Base-by-base conservation (phyloP, 2,797 vertebrate species). In the Myripristis jacobus region DNA sequence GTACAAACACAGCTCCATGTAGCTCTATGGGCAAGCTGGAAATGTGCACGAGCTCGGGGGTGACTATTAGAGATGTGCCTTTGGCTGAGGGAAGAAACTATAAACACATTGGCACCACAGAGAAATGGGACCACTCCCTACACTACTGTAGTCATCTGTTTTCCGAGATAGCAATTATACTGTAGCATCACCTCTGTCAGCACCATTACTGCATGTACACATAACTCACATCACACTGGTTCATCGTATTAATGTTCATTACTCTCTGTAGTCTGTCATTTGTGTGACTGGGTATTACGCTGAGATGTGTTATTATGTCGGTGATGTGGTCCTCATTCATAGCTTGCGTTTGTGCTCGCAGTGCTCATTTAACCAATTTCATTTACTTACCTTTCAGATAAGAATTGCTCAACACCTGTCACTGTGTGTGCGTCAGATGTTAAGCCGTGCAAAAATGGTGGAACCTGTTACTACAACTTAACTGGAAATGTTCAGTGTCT, bases 371-470 rank as follows among this genome's bases (percentile, higher is more conserved):
- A 70, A 60, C 66, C 36, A 19, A 38, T 27, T 24, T 44, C 3
- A 15, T 79, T 62, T 56, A 54, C 74, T 77, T 71, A 67, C 48
- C 21, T 89, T 75, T 77, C 89, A 96, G 92, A 91, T 85, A 95
- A 95, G 89, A 96, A 95, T 61, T 95, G 89, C 74, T 94, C 94
- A 22, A 85, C 64, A 0, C 78, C 89, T 67, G 83, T 92, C 88
- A 89, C 93, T 80, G 76, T 89, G 66, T 96, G 93, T 75, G 81
- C 56, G 24, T 86, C 85, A 44, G 85, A 79, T 66, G 87, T 81
- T 29, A 85, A 90, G 2, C 66, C 80, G 53, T 97, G 90, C 87
- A 92, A 85, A 92, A 95, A 95, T 11, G 91, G 90, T 83, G 92
- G 89, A 80, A 88, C 79, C 54, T 96, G 93, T 83, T 86, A 75